Evolutionary conservation across 2,888 invertebrate species (phyloP).

Genomic region (Empis livida): DNA sequence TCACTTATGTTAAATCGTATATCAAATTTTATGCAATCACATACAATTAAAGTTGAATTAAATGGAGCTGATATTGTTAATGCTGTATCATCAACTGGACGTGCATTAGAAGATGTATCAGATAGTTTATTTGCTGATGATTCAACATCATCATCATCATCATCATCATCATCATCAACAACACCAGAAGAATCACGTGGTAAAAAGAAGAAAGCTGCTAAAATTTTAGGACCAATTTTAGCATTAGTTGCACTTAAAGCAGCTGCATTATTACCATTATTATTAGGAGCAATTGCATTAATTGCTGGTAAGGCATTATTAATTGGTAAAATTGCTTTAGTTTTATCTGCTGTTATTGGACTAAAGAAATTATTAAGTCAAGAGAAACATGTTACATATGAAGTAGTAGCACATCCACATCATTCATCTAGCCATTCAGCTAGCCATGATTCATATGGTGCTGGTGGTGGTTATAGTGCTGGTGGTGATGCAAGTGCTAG

Average conservation of each 20-base stretch:
- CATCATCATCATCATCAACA: conserved; percentile 17
- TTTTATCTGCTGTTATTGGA: conserved; percentile 70
- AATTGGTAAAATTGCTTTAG: conserved; percentile 73
- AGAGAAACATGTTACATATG: conserved; percentile 78
- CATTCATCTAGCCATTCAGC: conserved; percentile 57
- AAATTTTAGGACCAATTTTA: conserved; percentile 63
- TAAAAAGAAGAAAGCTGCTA: conserved; percentile 71
- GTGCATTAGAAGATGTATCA: conserved; percentile 63
- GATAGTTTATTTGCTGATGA: conserved; percentile 50
- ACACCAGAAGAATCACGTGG: conserved; percentile 55
- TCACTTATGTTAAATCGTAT: conserved; percentile 52
- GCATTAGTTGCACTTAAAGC: conserved; percentile 65
- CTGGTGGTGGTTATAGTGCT: conserved; percentile 40
- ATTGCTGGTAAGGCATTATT: conserved; percentile 76
- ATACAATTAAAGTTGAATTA: conserved; percentile 70
- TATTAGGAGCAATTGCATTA: conserved; percentile 68
- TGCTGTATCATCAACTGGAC: conserved; percentile 64
- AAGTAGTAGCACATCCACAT: conserved; percentile 75
- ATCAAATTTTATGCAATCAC: conserved; percentile 63
- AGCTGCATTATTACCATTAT: conserved; percentile 63
- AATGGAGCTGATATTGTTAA: conserved; percentile 74
- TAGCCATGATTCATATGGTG: conserved; percentile 49
- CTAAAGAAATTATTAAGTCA: conserved; percentile 68
- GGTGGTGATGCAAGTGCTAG: conserved; percentile 44
- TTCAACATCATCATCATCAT: conserved; percentile 28